phyloP scores from a whole-genome alignment of 2,797 vertebrate genomes.

The Furcifer pardalis region DNA sequence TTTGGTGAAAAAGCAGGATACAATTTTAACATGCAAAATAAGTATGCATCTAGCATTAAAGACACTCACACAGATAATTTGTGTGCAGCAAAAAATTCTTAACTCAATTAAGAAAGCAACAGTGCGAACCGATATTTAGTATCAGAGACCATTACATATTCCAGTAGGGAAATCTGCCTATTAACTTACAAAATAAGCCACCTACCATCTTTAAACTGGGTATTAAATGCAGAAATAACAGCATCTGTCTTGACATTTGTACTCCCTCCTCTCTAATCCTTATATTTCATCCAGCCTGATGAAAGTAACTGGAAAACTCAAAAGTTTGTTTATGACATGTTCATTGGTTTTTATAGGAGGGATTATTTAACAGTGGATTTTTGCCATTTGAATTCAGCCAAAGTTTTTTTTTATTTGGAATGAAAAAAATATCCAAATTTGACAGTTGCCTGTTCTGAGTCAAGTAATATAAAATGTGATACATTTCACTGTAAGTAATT shows the following conservation, averaged over 20 bases:
- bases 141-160: not conserved
- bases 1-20: not conserved
- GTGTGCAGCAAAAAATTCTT: not conserved
- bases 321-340: no score
- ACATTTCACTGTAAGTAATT: not conserved
- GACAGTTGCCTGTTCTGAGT: not conserved
- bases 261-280: no score
- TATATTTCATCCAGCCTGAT: no score
- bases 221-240: no score
- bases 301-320: no score
- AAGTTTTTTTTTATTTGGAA: not conserved
- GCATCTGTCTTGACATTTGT: no score
- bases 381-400: no score
- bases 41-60: not conserved
- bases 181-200: not conserved
- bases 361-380: no score
- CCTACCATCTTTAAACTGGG: no score
- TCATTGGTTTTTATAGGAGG: no score
- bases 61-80: not conserved
- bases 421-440: not conserved
- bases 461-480: not conserved
- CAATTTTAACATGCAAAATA: not conserved
- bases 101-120: not conserved
- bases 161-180: not conserved
- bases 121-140: not conserved